Conservation (phyloP, 2,113 vertebrate species). For the Choloepus hoffmanni region DNA sequence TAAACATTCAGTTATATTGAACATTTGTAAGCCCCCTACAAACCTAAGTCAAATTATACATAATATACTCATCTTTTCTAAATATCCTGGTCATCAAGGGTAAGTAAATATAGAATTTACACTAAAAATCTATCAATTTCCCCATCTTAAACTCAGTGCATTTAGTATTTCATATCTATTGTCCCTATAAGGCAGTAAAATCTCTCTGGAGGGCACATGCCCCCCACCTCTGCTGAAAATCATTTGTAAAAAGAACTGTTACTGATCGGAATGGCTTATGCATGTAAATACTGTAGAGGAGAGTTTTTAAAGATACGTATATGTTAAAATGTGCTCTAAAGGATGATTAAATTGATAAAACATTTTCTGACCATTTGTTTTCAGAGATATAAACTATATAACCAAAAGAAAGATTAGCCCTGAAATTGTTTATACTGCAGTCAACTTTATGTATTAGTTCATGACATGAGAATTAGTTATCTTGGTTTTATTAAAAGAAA, state of each 20-base stretch:
- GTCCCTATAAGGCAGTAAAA: not conserved
- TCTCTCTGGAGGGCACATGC: not conserved
- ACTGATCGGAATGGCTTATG: not conserved
- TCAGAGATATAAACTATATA: not conserved
- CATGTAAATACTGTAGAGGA: not conserved
- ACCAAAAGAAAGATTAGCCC: not conserved
- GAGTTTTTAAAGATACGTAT: not conserved
- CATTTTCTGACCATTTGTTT: not conserved
- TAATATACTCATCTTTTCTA: not conserved
- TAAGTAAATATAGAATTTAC: not conserved
- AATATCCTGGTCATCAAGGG: not conserved
- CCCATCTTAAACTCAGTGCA: not conserved
- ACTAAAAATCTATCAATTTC: not conserved
- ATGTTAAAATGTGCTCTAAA: not conserved
- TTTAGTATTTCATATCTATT: slow-evolving; percentile 1
- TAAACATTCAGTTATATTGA: not conserved
- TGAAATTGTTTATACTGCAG: not conserved
- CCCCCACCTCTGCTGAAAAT: not conserved
- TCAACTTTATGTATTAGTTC: not conserved
- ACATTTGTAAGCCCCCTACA: not conserved
- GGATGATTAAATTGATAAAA: not conserved
- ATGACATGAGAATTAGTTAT: not conserved
- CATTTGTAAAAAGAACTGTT: not conserved
- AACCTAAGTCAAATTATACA: not conserved
- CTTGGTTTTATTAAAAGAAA: not conserved